Conservation (phyloP, 53 echinoderm and acorn worm species). For the Paracentrotus lividus region DNA sequence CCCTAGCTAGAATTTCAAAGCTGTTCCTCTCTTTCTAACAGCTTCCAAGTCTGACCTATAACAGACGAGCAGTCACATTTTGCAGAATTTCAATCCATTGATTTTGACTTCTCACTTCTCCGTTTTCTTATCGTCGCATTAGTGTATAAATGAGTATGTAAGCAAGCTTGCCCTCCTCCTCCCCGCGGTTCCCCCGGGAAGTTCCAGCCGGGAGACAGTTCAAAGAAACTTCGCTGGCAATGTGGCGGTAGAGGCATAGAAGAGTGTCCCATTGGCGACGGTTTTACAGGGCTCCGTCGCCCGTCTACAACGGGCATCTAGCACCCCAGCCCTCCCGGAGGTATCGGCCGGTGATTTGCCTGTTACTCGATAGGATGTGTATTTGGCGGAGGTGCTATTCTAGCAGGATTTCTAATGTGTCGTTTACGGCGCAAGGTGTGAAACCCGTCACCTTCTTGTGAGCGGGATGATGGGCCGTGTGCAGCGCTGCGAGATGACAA, state of each 20-base stretch:
- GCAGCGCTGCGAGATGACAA: constrained; percentile 52
- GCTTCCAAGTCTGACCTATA: constrained; percentile 48
- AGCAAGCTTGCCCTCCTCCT: constrained; percentile 66
- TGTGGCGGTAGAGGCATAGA: constrained; percentile 30
- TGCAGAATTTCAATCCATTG: constrained; percentile 49
- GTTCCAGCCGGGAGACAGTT: constrained; percentile 47
- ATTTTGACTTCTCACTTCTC: constrained; percentile 65
- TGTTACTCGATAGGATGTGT: constrained; percentile 71
- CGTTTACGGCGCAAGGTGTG: constrained; percentile 71
- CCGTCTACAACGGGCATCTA: constrained; percentile 63
- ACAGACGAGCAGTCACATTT: constrained; percentile 68
- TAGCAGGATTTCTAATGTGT: constrained; percentile 70
- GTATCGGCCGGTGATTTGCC: constrained; percentile 74
- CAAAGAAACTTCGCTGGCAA: constrained; percentile 38
- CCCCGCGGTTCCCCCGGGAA: constrained; percentile 55
- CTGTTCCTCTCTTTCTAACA: constrained; percentile 45
- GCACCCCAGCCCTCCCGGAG: constrained; percentile 63
- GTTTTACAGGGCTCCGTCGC: constrained; percentile 68
- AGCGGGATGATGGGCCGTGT: constrained; percentile 60
- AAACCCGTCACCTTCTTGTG: constrained; percentile 53
- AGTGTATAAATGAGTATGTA: constrained; percentile 68
- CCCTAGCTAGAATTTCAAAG: constrained; percentile 63
- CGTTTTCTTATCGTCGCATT: constrained; percentile 59
- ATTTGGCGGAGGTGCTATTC: constrained; percentile 70
- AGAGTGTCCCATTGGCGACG: constrained; percentile 61